A percentile compares a stretch with the other conserved stretches of the same genome.
phyloP scores from a whole-genome alignment of 2,797 vertebrate genomes.

The Syncerus caffer region DNA sequence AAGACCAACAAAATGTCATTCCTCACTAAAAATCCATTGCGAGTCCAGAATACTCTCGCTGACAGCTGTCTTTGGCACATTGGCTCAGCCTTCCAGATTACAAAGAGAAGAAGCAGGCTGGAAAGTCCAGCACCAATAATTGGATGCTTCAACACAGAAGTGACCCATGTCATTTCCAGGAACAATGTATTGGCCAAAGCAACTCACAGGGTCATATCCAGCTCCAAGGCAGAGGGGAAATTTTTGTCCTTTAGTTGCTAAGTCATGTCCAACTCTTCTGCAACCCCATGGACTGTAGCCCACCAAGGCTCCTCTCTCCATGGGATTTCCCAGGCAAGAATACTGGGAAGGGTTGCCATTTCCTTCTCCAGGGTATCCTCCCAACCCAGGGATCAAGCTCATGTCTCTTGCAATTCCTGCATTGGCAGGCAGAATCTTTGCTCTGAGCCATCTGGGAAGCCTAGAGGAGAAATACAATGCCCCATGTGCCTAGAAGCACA shows the following conservation, averaged over 20 bases:
- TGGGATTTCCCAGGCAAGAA: background rate
- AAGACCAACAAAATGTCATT: background rate
- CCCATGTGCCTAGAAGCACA: background rate
- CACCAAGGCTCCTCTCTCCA: background rate
- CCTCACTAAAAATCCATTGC: background rate
- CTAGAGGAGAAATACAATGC: background rate
- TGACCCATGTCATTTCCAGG: background rate
- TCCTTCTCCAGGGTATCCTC: background rate
- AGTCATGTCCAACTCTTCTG: background rate
- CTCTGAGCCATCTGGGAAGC: background rate
- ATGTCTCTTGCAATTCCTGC: rapidly evolving
- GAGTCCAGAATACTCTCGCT: background rate
- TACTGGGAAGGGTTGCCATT: background rate
- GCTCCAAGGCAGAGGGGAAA: background rate
- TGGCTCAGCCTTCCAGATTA: background rate
- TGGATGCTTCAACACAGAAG: slow-evolving; percentile 4
- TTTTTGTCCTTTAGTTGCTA: background rate
- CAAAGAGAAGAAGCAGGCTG: background rate
- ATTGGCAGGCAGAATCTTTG: background rate
- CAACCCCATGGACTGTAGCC: background rate
- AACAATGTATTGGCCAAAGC: background rate
- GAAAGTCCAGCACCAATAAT: background rate
- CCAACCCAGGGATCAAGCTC: background rate
- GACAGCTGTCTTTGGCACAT: background rate
- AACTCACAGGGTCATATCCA: background rate